Evolutionary conservation across 2,113 vertebrate genomes (phyloP).

Genomic region (Paracyprichromis sp.): DNA sequence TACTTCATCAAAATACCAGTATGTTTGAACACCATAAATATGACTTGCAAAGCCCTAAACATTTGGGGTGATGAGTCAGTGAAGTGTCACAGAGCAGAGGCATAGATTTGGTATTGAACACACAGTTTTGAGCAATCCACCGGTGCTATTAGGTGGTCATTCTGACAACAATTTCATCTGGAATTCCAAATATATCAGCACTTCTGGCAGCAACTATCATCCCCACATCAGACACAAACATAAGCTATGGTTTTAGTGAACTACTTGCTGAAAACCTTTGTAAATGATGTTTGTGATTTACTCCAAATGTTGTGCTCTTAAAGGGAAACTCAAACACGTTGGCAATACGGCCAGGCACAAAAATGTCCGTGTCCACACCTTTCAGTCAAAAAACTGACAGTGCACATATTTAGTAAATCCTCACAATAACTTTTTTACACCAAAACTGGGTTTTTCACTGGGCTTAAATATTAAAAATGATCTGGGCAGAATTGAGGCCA

Average conservation of each 20-base stretch:
- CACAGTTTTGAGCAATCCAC: neutral
- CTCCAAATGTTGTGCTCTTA: neutral
- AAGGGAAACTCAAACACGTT: neutral
- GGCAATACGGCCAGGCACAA: neutral
- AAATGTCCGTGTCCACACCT: neutral
- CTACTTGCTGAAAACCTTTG: neutral
- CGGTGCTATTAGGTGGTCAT: neutral
- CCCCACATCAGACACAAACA: neutral
- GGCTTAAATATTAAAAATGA: neutral
- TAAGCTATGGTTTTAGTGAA: neutral
- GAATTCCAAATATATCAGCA: neutral
- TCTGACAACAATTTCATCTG: neutral
- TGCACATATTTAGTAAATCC: neutral
- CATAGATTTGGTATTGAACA: neutral
- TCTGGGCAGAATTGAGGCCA: neutral
- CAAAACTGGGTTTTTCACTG: neutral
- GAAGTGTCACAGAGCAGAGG: neutral
- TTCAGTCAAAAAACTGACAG: neutral
- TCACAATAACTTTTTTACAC: neutral
- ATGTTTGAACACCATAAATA: neutral
- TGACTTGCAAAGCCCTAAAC: neutral
- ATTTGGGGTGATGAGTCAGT: neutral
- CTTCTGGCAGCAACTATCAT: neutral
- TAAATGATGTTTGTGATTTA: neutral
- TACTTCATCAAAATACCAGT: neutral